Percentiles rank a stretch among this genome's conserved stretches.
phyloP scores from a whole-genome alignment of 2,888 invertebrate species.

The Phrixothrix hirtus region DNA sequence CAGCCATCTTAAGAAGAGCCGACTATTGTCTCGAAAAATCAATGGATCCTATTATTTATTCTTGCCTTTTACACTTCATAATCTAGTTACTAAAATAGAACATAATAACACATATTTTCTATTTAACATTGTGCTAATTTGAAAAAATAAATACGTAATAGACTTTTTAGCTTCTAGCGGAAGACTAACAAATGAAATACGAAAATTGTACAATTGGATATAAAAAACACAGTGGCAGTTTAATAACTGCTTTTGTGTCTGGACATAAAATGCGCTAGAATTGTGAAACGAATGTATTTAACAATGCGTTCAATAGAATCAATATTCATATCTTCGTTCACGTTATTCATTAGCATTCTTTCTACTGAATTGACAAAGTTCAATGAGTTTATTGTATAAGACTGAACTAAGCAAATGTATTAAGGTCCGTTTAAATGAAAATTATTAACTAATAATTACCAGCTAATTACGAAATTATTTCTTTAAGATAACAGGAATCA shows the following conservation, averaged over 20 bases:
- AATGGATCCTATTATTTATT: conserved; percentile 5
- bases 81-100: background rate
- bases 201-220: conserved; percentile 6
- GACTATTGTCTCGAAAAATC: conserved; percentile 21
- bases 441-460: too few species aligned
- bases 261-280: conserved; percentile 16
- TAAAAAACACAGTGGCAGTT: conserved; percentile 12
- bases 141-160: background rate
- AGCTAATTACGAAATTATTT: too few species aligned
- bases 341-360: conserved; percentile 17
- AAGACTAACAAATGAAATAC: conserved; percentile 9
- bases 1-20: conserved; percentile 30
- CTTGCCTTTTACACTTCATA: background rate
- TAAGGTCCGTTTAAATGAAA: background rate
- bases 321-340: conserved; percentile 21
- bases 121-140: background rate
- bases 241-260: conserved; percentile 19
- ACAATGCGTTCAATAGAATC: conserved; percentile 20
- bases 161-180: background rate
- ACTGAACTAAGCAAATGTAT: background rate
- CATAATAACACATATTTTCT: background rate
- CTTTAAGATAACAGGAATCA: too few species aligned
- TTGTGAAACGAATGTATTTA: conserved; percentile 11
- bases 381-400: background rate
- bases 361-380: background rate